Conservation (phyloP, 2,797 vertebrate species). For the Enteromius trimaculatus region DNA sequence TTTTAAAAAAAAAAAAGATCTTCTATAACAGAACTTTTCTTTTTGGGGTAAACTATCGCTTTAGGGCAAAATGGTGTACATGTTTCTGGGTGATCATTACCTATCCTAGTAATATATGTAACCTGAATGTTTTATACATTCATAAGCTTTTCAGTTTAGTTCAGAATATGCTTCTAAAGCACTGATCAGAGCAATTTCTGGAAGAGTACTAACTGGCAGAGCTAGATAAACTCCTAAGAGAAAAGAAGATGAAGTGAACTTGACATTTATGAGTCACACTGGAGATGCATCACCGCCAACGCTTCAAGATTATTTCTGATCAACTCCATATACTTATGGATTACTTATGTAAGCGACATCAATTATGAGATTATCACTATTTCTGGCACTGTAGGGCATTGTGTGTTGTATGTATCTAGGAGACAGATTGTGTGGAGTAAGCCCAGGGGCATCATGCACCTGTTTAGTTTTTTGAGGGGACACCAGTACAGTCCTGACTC, state of each 20-base stretch:
- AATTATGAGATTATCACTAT: slow-evolving; percentile 34
- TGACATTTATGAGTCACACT: slow-evolving; percentile 29
- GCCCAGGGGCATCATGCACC: slow-evolving; percentile 18
- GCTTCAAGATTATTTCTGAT: slow-evolving; percentile 40
- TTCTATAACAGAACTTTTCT: not conserved
- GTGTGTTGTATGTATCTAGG: slow-evolving; percentile 14
- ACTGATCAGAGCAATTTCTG: not conserved
- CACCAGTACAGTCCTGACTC: not conserved
- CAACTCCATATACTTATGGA: slow-evolving; percentile 24
- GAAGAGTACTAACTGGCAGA: not conserved
- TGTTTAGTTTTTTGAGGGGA: slow-evolving; percentile 3
- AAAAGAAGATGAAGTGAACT: slow-evolving; percentile 42
- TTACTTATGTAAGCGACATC: slow-evolving; percentile 26
- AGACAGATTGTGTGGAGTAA: slow-evolving; percentile 17
- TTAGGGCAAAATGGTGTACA: not conserved
- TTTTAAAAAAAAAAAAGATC: too few relatives aligned
- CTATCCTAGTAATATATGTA: not conserved
- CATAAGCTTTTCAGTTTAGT: not conserved
- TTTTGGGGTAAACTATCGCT: not conserved
- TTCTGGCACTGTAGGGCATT: slow-evolving; percentile 13
- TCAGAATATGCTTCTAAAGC: not conserved
- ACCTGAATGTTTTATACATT: not conserved
- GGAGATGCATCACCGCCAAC: not conserved
- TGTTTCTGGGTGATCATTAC: not conserved
- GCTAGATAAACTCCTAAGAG: not conserved